These are phyloP conservation scores for Lydus trimaculatus DNA, from an alignment of 2,888 invertebrate genomes.

Conservation along the genomic window DNA sequence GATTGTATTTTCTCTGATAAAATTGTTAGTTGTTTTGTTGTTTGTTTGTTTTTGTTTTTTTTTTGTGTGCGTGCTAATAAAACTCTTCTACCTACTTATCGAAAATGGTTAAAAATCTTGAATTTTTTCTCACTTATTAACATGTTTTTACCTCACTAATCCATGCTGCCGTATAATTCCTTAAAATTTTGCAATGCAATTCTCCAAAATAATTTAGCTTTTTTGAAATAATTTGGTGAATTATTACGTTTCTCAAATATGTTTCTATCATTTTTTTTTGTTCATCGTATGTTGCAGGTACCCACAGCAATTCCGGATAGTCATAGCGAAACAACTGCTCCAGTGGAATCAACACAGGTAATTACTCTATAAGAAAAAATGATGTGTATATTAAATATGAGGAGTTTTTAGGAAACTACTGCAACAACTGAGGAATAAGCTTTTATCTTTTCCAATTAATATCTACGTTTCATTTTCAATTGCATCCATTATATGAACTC, in stretches of 20 bases:
- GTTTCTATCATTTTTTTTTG: not conserved
- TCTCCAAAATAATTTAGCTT: not conserved
- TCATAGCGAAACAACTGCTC: constrained; percentile 19
- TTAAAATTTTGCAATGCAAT: not conserved
- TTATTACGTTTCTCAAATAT: not conserved
- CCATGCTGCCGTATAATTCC: not conserved
- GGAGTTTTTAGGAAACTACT: constrained; percentile 47
- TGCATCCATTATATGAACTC: constrained; percentile 6
- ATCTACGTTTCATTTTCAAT: constrained; percentile 28
- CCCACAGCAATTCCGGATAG: constrained; percentile 26
- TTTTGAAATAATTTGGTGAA: not conserved
- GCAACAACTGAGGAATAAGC: constrained; percentile 54
- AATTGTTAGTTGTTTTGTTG: not conserved
- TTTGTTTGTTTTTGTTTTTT: not conserved
- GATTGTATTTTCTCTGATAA: not conserved
- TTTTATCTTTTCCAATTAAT: constrained; percentile 29
- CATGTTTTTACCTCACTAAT: constrained; percentile 37
- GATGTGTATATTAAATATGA: constrained; percentile 17
- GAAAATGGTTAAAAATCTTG: constrained; percentile 12
- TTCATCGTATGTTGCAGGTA: constrained; percentile 35
- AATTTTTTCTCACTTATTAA: constrained; percentile 39
- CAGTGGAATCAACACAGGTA: constrained; percentile 14
- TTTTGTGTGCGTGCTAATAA: not conserved
- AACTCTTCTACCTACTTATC: not conserved
- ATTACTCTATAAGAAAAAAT: constrained; percentile 7